These are phyloP conservation scores for Rhimphoctona megacephalus DNA, from an alignment of 2,888 invertebrate genomes.

Conservation along the genomic window DNA sequence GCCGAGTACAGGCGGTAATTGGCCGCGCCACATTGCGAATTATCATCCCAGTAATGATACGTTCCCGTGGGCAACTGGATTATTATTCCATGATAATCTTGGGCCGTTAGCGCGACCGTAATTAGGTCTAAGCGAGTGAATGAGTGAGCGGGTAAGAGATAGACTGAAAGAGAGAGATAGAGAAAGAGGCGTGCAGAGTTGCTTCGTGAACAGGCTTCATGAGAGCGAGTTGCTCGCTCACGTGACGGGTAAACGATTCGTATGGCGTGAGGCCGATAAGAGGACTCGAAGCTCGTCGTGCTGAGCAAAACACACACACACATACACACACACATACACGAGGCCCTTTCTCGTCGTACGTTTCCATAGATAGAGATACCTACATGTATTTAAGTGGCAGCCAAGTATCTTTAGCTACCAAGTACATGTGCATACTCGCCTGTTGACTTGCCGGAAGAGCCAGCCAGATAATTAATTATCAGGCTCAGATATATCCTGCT, in stretches of 20 bases:
- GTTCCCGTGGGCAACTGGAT: slow-evolving; percentile 68
- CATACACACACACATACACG: slow-evolving; percentile 19
- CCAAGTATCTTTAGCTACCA: slow-evolving; percentile 5
- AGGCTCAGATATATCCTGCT: slow-evolving; percentile 32
- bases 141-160: slow-evolving; percentile 11
- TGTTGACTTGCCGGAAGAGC: slow-evolving; percentile 62
- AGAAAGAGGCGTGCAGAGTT: slow-evolving; percentile 34
- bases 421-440: slow-evolving; percentile 1
- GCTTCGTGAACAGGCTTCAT: slow-evolving; percentile 31
- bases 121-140: slow-evolving; percentile 67
- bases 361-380: slow-evolving; percentile 39
- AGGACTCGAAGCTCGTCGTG: slow-evolving; percentile 58
- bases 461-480: slow-evolving; percentile 61
- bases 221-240: slow-evolving; percentile 64
- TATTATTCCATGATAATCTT: slow-evolving; percentile 70
- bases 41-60: slow-evolving; percentile 69
- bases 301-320: slow-evolving; percentile 28
- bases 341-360: slow-evolving; percentile 43
- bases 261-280: slow-evolving; percentile 69
- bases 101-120: slow-evolving; percentile 69
- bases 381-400: slow-evolving; percentile 16
- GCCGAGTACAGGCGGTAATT: slow-evolving; percentile 64
- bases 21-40: slow-evolving; percentile 69
- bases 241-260: slow-evolving; percentile 69
- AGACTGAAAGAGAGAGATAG: slow-evolving; percentile 15